Percentiles rank a stretch among this genome's conserved stretches.
Evolutionary conservation across 2,888 invertebrate species (phyloP).

Genomic region (Crocallis elinguaria): DNA sequence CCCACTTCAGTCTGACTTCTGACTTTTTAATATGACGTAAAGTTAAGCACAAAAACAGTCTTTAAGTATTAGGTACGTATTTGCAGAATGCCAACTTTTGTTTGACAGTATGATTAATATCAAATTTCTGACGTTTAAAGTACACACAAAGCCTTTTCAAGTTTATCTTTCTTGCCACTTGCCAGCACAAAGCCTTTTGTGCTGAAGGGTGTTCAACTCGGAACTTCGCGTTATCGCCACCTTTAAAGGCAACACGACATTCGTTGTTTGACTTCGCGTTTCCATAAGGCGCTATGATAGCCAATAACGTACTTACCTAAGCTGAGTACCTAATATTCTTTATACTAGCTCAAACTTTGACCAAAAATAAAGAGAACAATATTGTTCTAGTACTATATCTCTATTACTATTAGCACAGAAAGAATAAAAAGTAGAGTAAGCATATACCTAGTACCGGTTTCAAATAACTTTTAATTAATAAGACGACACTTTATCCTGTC

Average conservation of each 20-base stretch:
- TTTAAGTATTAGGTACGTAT: neutral
- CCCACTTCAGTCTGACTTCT: no score
- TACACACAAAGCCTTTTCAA: slow-evolving; percentile 5
- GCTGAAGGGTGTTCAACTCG: slow-evolving; percentile 18
- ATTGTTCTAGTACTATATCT: no score
- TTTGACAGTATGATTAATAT: neutral
- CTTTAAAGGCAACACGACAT: slow-evolving; percentile 3
- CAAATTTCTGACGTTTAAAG: neutral
- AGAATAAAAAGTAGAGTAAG: no score
- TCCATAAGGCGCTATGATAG: slow-evolving; percentile 14
- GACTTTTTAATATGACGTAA: no score
- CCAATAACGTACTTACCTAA: neutral
- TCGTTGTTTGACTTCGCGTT: neutral
- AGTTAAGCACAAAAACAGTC: neutral
- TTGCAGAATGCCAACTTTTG: neutral
- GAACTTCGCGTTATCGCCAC: neutral
- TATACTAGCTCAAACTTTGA: no score
- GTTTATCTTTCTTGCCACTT: neutral
- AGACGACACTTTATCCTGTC: neutral
- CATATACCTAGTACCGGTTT: slow-evolving; percentile 1
- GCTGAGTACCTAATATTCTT: no score
- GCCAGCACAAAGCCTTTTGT: slow-evolving; percentile 21
- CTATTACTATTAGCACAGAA: no score
- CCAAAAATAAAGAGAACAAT: no score
- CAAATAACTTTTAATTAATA: slow-evolving; percentile 13